Evolutionary conservation across 1,140 invertebrate species (phyloP), one percentile per base, ranked within the genome.

Genomic region (Semibalanus balanoides): DNA sequence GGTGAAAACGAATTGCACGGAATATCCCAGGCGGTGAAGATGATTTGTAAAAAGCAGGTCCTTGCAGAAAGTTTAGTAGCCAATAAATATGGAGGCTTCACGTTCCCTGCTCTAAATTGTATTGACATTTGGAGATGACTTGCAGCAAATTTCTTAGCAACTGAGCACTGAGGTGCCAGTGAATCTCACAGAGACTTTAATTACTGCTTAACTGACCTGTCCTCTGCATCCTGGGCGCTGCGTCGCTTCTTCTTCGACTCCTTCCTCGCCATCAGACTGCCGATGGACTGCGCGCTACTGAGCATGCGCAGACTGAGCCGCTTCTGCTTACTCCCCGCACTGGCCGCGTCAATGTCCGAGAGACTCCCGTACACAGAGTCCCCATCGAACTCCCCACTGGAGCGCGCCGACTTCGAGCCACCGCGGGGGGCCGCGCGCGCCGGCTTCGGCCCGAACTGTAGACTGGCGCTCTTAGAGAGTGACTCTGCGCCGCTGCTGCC

Each of bases 221-320:
- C 51, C 14, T 64, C 51, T 14, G 51, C 51, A 1, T 25, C 51
- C 51, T 64, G 51, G 22, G 1, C 14, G 22, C 51, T 64, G 51
- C 51, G 51, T 19, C 51, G 51, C 51, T 64, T 64, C 51, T 64
- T 64, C 14, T 19, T 14, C 51, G 51, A 64, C 1, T 64, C 51
- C 22, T 64, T 64, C 14, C 51, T 7, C 11, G 51, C 22, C 51
- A 64, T 64, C 51, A 64, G 51, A 25, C 22, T 64, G 51, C 51
- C 51, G 51, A 64, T 64, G 51, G 51, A 64, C 51, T 64, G 51
- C 14, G 51, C 51, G 9, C 51, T 19, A 19, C 51, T 64, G 1
- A 64, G 51, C 51, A 64, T 64, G 51, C 51, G 51, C 51, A 64
- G 51, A 64, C 51, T 64, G 51, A 64, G 51, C 51, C 51, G 51